Evolutionary conservation across 2,113 vertebrate genomes (phyloP).

Genomic region (Lota lota): DNA sequence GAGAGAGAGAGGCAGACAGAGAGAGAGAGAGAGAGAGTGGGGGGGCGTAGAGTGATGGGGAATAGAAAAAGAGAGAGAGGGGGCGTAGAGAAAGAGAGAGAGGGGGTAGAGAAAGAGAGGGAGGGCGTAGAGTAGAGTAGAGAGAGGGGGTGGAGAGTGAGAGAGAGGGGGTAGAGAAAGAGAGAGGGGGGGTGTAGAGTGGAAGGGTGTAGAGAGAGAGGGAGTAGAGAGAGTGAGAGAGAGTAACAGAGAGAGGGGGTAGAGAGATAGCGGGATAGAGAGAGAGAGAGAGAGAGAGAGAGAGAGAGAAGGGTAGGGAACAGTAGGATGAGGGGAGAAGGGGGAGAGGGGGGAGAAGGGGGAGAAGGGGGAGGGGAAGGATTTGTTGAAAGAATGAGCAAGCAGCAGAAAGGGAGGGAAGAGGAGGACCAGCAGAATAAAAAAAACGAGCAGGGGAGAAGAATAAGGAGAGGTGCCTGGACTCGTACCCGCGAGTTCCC

Average conservation of each 20-base stretch:
- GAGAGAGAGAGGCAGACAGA: slow-evolving; percentile 4
- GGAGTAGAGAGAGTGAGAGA: background rate
- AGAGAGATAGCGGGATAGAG: slow-evolving; percentile 40
- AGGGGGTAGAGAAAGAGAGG: slow-evolving; percentile 25
- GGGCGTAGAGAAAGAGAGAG: slow-evolving; percentile 44
- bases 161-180: slow-evolving; percentile 44
- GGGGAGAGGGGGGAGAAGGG: too few species aligned
- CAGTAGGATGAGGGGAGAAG: slow-evolving; percentile 42
- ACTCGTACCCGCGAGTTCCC: slow-evolving; percentile 70
- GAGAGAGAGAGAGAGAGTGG: slow-evolving; percentile 32
- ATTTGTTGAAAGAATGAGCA: too few species aligned
- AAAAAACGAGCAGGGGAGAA: slow-evolving; percentile 16
- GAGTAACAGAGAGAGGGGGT: slow-evolving; percentile 7
- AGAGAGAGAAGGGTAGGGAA: slow-evolving; percentile 22
- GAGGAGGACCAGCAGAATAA: too few species aligned
- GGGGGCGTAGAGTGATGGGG: slow-evolving; percentile 22
- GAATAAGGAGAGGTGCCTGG: slow-evolving; percentile 52
- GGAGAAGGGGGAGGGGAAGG: too few species aligned
- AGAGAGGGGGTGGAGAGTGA: slow-evolving; percentile 43
- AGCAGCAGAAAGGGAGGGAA: too few species aligned
- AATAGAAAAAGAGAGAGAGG: slow-evolving; percentile 12
- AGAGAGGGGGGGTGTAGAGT: slow-evolving; percentile 34
- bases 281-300: too few species aligned
- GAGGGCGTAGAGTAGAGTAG: slow-evolving; percentile 25
- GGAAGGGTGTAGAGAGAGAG: slow-evolving; percentile 16